These are phyloP conservation scores for Stenotaenia linearis DNA, from an alignment of 2,888 invertebrate species.

Conservation along the genomic window DNA sequence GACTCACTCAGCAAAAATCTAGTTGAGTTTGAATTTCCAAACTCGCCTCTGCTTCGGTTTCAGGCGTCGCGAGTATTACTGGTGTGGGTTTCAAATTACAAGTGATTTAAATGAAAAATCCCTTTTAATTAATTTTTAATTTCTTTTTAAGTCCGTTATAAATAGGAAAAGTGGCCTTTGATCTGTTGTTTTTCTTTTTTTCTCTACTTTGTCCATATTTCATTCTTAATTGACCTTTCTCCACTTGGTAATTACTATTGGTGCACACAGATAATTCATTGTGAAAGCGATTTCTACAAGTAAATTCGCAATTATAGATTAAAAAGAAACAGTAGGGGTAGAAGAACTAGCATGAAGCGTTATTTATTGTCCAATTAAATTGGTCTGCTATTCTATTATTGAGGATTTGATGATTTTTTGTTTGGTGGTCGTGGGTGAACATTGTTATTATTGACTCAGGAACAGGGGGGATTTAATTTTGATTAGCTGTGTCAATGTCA, in stretches of 20 bases:
- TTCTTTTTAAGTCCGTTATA: conserved; percentile 8
- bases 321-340: background rate
- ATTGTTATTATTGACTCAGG: background rate
- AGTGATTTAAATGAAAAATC: background rate
- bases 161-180: conserved; percentile 16
- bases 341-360: background rate
- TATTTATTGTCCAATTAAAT: conserved; percentile 24
- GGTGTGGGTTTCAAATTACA: background rate
- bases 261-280: conserved; percentile 23
- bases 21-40: conserved; percentile 15
- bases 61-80: background rate
- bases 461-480: background rate
- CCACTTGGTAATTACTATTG: conserved; percentile 17
- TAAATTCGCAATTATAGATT: conserved; percentile 16
- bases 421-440: background rate
- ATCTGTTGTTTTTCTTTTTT: background rate
- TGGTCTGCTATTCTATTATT: background rate
- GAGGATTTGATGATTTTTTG: background rate
- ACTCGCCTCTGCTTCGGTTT: background rate
- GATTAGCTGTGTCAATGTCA: background rate
- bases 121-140: conserved; percentile 16
- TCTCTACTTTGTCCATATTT: background rate
- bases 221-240: conserved; percentile 26
- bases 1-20: conserved; percentile 22
- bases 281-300: conserved; percentile 12